phyloP scores from a whole-genome alignment of 1,140 invertebrate species.

The Atta texana region DNA sequence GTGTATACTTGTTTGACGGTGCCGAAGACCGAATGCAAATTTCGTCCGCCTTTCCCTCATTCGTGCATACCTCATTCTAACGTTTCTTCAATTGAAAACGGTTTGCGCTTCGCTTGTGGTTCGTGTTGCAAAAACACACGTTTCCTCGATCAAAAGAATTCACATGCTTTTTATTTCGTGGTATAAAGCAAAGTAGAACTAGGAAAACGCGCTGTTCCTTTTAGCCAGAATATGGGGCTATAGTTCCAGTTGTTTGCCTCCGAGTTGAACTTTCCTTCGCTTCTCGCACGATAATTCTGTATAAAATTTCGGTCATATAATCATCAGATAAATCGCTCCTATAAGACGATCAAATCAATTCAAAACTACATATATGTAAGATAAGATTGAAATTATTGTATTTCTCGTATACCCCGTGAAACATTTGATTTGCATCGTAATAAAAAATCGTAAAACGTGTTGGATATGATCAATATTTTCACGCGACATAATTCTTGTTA shows the following conservation, averaged over 20 bases:
- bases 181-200: constrained; percentile 34
- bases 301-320: constrained; percentile 29
- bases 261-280: constrained; percentile 7
- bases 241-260: neutral
- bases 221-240: neutral
- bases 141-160: constrained; percentile 51
- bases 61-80: constrained; percentile 39
- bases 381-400: neutral
- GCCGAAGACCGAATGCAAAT: constrained; percentile 37
- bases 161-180: constrained; percentile 19
- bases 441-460: neutral
- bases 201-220: constrained; percentile 5
- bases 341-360: constrained; percentile 8
- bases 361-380: neutral
- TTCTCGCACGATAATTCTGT: neutral
- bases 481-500: constrained; percentile 24
- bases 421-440: neutral
- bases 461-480: constrained; percentile 18
- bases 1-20: neutral
- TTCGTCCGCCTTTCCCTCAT: constrained; percentile 44
- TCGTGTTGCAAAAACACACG: constrained; percentile 36
- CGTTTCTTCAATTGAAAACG: constrained; percentile 68
- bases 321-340: neutral
- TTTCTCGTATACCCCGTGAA: neutral
- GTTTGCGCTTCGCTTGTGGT: constrained; percentile 42